These are phyloP conservation scores for Drosophila pandora DNA, from an alignment of 1,140 invertebrate species.

Conservation along the genomic window DNA sequence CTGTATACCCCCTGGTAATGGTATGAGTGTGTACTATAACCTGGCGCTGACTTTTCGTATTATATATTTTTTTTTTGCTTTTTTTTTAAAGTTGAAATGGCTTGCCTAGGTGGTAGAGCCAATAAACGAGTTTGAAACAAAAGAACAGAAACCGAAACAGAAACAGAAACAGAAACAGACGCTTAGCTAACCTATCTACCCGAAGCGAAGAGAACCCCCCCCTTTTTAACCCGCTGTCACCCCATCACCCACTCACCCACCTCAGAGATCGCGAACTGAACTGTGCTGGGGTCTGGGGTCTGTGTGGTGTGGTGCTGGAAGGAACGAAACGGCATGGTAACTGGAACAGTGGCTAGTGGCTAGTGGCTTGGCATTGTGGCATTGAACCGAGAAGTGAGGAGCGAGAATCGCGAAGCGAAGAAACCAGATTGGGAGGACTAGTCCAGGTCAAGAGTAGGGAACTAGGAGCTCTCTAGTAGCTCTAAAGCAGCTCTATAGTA, in stretches of 20 bases:
- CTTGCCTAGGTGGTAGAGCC: conserved; percentile 63
- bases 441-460: not conserved
- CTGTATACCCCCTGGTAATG: conserved; percentile 3
- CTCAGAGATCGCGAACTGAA: conserved; percentile 68
- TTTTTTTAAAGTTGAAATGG: conserved; percentile 76
- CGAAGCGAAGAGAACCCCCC: not conserved
- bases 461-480: not conserved
- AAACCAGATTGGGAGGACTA: conserved; percentile 24
- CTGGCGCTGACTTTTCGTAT: conserved; percentile 57
- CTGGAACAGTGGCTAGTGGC: conserved; percentile 43
- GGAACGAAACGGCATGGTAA: conserved; percentile 69
- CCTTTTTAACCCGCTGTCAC: not conserved
- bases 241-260: conserved; percentile 8
- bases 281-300: conserved; percentile 17
- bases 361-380: conserved; percentile 18
- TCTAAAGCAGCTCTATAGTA: too few relatives aligned
- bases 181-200: conserved; percentile 52
- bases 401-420: not conserved
- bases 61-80: conserved; percentile 52
- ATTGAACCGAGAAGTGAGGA: conserved; percentile 28
- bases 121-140: conserved; percentile 79
- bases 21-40: conserved; percentile 50
- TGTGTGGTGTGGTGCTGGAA: conserved; percentile 11
- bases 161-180: conserved; percentile 62
- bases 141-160: conserved; percentile 74